A percentile compares a stretch with the other conserved stretches of the same genome.
phyloP scores from a whole-genome alignment of 2,888 invertebrate genomes.

The Prenolepis imparis region DNA sequence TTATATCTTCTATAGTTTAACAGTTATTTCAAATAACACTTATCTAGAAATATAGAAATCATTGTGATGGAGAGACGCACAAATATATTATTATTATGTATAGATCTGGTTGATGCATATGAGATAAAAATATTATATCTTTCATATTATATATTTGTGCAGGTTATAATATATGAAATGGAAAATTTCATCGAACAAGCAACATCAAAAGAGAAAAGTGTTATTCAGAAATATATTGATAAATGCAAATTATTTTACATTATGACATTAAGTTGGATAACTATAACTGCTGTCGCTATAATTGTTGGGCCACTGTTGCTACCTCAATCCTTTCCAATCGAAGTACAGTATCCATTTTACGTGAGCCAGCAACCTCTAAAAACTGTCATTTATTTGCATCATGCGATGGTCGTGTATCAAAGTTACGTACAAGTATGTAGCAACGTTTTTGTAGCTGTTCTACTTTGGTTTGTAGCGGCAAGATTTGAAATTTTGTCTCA shows the following conservation, averaged over 20 bases:
- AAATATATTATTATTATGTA: neutral
- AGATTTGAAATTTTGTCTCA: conserved; percentile 75
- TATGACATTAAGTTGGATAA: conserved; percentile 64
- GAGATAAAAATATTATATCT: neutral
- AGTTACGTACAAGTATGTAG: conserved; percentile 70
- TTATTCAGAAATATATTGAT: conserved; percentile 73
- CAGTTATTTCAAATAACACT: no score
- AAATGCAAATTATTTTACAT: conserved; percentile 73
- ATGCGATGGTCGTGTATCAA: conserved; percentile 75
- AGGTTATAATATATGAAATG: conserved; percentile 54
- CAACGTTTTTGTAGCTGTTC: conserved; percentile 74
- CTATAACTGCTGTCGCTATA: conserved; percentile 64
- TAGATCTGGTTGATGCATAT: neutral
- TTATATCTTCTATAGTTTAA: no score
- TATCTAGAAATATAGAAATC: neutral
- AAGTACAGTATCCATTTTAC: conserved; percentile 80
- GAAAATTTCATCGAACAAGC: conserved; percentile 66
- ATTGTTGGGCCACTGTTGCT: conserved; percentile 75
- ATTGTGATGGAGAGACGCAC: no score
- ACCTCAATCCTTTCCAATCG: conserved; percentile 74
- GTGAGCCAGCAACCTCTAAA: conserved; percentile 62
- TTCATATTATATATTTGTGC: neutral
- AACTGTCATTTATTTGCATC: conserved; percentile 72
- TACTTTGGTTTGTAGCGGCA: conserved; percentile 78
- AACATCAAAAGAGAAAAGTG: conserved; percentile 59